Percentiles rank a stretch among this genome's conserved stretches.
These are phyloP conservation scores for Papilio demoleus DNA, from an alignment of 2,888 invertebrate species.

Conservation along the genomic window DNA sequence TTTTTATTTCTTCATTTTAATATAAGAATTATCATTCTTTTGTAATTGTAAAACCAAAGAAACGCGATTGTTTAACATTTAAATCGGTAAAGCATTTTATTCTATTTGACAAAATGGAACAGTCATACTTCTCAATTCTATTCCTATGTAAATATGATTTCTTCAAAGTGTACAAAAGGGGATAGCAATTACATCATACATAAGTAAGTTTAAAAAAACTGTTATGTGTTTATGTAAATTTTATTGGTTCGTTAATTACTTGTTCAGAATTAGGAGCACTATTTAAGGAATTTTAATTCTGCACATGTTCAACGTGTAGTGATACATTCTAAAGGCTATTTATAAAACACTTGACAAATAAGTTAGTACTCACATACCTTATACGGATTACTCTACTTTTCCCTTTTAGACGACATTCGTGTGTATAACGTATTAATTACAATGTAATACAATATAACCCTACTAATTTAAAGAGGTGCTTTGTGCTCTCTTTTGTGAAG, in stretches of 20 bases:
- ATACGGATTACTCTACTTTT: constrained; percentile 32
- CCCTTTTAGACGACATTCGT: constrained; percentile 1
- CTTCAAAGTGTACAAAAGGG: not conserved
- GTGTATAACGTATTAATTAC: constrained; percentile 4
- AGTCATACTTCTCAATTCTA: too few species aligned
- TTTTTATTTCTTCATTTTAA: too few species aligned
- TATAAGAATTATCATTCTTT: too few species aligned
- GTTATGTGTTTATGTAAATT: constrained; percentile 23
- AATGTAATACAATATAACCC: not conserved
- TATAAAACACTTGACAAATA: constrained; percentile 36
- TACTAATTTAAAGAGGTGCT: not conserved
- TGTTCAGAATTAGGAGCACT: constrained; percentile 16
- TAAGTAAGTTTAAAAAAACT: not conserved
- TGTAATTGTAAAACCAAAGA: not conserved
- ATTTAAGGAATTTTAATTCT: constrained; percentile 33
- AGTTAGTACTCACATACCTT: constrained; percentile 14
- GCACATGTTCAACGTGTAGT: constrained; percentile 28
- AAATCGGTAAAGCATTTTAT: too few species aligned
- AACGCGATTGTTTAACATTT: not conserved
- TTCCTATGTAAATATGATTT: not conserved
- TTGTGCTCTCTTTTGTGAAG: not conserved
- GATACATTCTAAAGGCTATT: constrained; percentile 30
- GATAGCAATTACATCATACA: constrained; percentile 3
- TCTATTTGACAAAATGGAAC: too few species aligned
- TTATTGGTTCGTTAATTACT: constrained; percentile 27